Evolutionary conservation across 2,797 vertebrate genomes (phyloP).

Genomic region (Psittacula derbiana): DNA sequence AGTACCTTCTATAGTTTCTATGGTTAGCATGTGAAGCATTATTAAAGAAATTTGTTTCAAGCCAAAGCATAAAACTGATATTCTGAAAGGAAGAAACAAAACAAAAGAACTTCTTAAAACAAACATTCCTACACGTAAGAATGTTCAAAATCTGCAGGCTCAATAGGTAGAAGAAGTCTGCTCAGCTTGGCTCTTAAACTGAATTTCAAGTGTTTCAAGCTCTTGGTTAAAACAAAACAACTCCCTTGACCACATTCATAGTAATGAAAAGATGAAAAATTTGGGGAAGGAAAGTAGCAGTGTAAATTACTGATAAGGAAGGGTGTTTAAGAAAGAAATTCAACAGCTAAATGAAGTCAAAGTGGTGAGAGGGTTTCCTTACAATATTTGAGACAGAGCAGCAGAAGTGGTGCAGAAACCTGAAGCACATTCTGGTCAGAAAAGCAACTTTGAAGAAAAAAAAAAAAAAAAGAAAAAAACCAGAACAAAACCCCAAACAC

Average conservation of each 20-base stretch:
- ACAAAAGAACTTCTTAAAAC: neutral
- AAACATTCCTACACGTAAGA: neutral
- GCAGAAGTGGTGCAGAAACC: neutral
- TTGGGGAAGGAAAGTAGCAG: neutral
- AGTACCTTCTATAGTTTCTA: neutral
- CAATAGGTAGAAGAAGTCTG: neutral
- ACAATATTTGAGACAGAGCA: neutral
- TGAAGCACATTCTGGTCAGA: neutral
- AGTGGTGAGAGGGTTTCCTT: neutral
- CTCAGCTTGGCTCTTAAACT: neutral
- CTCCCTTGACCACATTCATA: accelerated
- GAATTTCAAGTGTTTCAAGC: neutral
- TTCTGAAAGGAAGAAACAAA: neutral
- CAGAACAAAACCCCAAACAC: neutral
- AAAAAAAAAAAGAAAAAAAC: neutral
- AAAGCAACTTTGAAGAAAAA: neutral
- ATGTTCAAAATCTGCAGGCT: neutral
- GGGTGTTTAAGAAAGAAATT: neutral
- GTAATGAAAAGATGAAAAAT: neutral
- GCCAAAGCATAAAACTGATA: neutral
- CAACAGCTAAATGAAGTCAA: neutral
- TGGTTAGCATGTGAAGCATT: neutral
- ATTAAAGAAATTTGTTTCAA: neutral
- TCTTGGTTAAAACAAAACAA: neutral
- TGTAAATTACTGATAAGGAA: neutral